Conservation (phyloP, 2,113 vertebrate species). For the Anas platyrhynchos region DNA sequence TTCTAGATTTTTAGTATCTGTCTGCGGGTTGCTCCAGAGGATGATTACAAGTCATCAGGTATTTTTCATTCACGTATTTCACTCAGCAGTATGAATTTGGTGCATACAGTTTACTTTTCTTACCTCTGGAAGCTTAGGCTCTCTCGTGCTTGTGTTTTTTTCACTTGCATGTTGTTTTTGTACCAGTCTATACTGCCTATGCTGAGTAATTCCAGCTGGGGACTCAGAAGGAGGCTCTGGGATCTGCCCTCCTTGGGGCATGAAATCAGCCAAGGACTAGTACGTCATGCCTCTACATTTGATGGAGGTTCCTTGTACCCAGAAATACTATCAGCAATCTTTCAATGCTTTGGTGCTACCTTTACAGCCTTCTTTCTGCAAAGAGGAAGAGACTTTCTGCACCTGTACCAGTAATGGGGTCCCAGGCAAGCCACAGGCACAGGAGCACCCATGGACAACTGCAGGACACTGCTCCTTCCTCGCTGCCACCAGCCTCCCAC, state of each 20-base stretch:
- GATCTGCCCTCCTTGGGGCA: neutral
- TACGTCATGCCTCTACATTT: neutral
- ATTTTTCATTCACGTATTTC: neutral
- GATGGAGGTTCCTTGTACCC: neutral
- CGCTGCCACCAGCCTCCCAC: rapidly evolving
- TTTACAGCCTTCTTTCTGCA: neutral
- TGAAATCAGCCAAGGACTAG: neutral
- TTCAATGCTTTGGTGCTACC: neutral
- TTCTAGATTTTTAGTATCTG: neutral
- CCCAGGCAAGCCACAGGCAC: neutral
- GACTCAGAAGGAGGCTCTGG: neutral
- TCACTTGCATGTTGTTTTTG: neutral
- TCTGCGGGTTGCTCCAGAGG: neutral
- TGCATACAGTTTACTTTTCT: neutral
- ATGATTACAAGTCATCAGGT: neutral
- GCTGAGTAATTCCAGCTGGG: neutral
- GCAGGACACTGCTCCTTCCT: neutral
- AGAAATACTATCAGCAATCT: neutral
- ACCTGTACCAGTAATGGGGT: neutral
- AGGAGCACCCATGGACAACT: rapidly evolving
- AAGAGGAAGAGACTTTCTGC: neutral
- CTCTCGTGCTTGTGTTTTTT: neutral
- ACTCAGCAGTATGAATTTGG: neutral
- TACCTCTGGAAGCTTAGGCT: neutral
- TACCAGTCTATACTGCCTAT: neutral